Conservation (phyloP, 2,113 vertebrate species). For the Bubalus kerabau region DNA sequence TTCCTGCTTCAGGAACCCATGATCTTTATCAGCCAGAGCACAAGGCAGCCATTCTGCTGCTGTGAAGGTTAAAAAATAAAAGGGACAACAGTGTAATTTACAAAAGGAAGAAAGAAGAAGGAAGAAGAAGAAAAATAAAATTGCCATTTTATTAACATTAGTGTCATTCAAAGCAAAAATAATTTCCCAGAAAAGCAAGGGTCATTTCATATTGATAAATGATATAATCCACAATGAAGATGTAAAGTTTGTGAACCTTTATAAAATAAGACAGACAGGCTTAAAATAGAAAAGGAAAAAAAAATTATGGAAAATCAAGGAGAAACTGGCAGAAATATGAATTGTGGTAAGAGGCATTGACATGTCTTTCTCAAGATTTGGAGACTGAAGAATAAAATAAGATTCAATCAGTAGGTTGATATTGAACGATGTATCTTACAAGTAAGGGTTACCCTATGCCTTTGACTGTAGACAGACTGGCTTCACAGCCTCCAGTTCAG, state of each 20-base stretch:
- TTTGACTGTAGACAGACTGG: conserved; percentile 49
- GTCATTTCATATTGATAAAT: neutral
- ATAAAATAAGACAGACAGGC: neutral
- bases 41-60: neutral
- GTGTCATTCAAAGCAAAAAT: neutral
- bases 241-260: neutral
- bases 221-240: neutral
- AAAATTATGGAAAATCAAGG: neutral
- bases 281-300: neutral
- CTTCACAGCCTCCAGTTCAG: neutral
- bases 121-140: neutral
- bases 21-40: neutral
- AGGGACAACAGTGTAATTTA: neutral
- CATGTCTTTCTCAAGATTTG: neutral
- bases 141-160: neutral
- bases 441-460: neutral
- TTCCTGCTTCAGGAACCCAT: neutral
- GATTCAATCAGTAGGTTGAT: neutral
- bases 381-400: neutral
- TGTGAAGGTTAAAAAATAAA: neutral
- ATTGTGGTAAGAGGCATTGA: neutral
- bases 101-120: neutral
- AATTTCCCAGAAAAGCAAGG: neutral
- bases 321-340: neutral
- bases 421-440: neutral